phyloP scores from a whole-genome alignment of 2,888 invertebrate species.

The Aporophyla lueneburgensis region DNA sequence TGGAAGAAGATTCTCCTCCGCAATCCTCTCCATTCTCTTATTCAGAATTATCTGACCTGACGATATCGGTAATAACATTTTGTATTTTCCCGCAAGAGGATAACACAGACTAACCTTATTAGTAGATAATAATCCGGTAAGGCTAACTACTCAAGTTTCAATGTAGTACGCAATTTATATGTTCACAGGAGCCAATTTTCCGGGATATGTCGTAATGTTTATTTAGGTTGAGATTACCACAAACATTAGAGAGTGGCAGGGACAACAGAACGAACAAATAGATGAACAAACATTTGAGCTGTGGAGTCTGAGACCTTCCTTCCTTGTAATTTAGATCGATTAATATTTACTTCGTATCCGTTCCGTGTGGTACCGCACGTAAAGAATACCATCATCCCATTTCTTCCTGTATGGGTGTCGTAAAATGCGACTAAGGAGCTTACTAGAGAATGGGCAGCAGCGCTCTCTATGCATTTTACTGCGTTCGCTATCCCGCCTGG shows the following conservation, averaged over 20 bases:
- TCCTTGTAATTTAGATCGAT: conserved; percentile 4
- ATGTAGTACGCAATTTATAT: conserved; percentile 12
- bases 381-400: too few relatives aligned
- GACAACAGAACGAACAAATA: conserved; percentile 31
- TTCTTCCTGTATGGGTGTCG: too few relatives aligned
- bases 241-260: conserved; percentile 37
- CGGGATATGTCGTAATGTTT: conserved; percentile 33
- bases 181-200: conserved; percentile 31
- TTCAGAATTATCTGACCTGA: background rate
- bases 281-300: conserved; percentile 32
- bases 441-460: too few relatives aligned
- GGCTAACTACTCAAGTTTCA: conserved; percentile 1
- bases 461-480: too few relatives aligned
- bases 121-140: conserved; percentile 12
- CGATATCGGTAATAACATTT: conserved; percentile 4
- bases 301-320: background rate
- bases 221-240: conserved; percentile 45
- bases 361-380: too few relatives aligned
- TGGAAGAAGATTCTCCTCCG: background rate
- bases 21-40: background rate
- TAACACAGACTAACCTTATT: background rate
- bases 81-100: background rate
- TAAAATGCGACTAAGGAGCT: too few relatives aligned
- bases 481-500: too few relatives aligned
- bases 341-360: background rate